Percentiles rank a stretch among this genome's conserved stretches.
These are phyloP conservation scores for Dendrophyllia cribrosa DNA, from an alignment of 64 coral and sea anemone genomes.

Conservation along the genomic window DNA sequence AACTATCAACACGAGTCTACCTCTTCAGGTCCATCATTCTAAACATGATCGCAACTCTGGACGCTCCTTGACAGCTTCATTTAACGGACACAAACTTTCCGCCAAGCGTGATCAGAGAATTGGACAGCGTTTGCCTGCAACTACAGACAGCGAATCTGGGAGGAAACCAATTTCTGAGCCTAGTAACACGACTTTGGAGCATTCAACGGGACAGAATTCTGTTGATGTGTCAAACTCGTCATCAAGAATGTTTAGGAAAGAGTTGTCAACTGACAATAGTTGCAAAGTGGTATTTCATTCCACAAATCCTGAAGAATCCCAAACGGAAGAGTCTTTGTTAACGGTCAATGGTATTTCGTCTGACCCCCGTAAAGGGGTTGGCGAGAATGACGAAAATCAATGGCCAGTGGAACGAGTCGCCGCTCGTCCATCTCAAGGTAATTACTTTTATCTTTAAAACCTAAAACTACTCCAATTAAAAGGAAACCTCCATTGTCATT, in stretches of 20 bases:
- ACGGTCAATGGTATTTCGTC: not conserved
- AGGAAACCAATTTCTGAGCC: not conserved
- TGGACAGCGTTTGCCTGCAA: not conserved
- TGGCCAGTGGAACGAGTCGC: not conserved
- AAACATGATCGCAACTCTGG: not conserved
- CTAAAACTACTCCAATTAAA: too few species aligned
- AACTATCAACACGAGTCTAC: constrained; percentile 3
- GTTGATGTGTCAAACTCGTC: not conserved
- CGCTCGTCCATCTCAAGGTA: not conserved
- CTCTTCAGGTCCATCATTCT: not conserved
- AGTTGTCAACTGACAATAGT: not conserved
- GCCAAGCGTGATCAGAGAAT: not conserved
- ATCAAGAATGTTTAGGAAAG: not conserved
- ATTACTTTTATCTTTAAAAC: not conserved
- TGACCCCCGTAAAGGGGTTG: not conserved
- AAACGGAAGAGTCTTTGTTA: not conserved
- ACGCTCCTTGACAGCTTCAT: not conserved
- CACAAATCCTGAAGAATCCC: not conserved
- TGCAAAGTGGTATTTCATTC: not conserved
- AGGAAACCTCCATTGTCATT: too few species aligned
- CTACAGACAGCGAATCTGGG: not conserved
- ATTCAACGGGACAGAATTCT: not conserved
- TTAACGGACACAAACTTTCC: not conserved
- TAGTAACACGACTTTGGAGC: not conserved
- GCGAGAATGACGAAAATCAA: too few species aligned